phyloP scores from a whole-genome alignment of 2,797 vertebrate species.

The Cirrhinus mrigala region DNA sequence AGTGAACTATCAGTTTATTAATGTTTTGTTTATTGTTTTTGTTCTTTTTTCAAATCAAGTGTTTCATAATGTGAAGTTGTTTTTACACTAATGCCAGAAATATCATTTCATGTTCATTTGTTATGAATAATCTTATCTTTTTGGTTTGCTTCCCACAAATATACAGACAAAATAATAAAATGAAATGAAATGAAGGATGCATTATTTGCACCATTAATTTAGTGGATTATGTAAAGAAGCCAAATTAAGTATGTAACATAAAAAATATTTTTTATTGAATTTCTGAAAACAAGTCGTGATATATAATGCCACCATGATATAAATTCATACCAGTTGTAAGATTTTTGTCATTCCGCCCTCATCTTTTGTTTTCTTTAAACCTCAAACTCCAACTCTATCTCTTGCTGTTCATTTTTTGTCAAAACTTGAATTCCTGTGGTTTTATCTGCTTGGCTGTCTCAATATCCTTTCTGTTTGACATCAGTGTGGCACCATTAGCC shows the following conservation, averaged over 20 bases:
- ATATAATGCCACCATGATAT: neutral
- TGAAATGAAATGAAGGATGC: neutral
- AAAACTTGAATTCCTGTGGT: conserved; percentile 66
- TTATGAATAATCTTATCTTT: neutral
- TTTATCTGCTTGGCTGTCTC: conserved; percentile 69
- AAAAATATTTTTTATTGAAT: too few relatives aligned
- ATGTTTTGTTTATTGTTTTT: neutral
- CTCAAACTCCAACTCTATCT: neutral
- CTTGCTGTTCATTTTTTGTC: neutral
- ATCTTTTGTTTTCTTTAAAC: neutral
- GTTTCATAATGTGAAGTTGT: neutral
- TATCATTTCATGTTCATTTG: neutral
- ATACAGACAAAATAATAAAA: neutral
- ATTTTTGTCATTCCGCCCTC: neutral
- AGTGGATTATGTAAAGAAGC: neutral
- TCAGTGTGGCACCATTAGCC: conserved; percentile 77
- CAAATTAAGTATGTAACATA: neutral
- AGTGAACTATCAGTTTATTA: neutral
- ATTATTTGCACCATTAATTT: neutral
- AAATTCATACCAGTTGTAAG: too few relatives aligned
- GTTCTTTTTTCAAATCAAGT: neutral
- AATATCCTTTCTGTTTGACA: conserved; percentile 70
- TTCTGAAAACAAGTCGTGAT: neutral
- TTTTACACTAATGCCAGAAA: neutral
- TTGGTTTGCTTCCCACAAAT: neutral